These are phyloP conservation scores for Lepus timidus DNA, from an alignment of 2,113 vertebrate genomes.

Conservation along the genomic window DNA sequence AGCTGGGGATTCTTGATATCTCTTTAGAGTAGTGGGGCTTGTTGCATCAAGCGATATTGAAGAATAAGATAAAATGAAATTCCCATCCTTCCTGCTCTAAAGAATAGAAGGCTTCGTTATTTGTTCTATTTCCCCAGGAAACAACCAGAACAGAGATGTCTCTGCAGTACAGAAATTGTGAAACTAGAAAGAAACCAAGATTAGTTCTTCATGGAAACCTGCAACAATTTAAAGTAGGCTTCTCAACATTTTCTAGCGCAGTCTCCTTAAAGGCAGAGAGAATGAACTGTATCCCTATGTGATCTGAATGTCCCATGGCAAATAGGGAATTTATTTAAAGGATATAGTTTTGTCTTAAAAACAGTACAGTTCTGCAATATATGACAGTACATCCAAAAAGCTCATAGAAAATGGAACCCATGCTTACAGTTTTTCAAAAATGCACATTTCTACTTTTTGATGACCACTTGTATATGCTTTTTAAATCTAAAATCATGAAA, in stretches of 20 bases:
- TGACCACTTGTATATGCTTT: background rate
- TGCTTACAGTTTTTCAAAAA: too few relatives aligned
- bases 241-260: background rate
- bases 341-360: constrained; percentile 5
- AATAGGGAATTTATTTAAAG: background rate
- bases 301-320: background rate
- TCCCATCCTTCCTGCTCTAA: background rate
- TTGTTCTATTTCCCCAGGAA: constrained; percentile 15
- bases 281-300: background rate
- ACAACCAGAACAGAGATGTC: background rate
- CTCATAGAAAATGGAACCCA: too few relatives aligned
- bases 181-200: constrained; percentile 2
- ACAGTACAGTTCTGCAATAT: background rate
- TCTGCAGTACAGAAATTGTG: background rate
- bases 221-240: background rate
- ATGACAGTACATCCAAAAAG: background rate
- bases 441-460: too few relatives aligned
- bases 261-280: background rate
- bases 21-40: background rate
- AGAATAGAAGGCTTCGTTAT: background rate
- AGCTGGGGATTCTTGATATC: background rate
- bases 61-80: background rate
- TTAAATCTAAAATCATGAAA: background rate
- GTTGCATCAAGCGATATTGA: background rate
- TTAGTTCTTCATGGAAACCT: background rate